Percentiles rank a stretch among this genome's conserved stretches.
These are phyloP conservation scores for Coenonympha arcania DNA, from an alignment of 2,888 invertebrate species.

Conservation along the genomic window DNA sequence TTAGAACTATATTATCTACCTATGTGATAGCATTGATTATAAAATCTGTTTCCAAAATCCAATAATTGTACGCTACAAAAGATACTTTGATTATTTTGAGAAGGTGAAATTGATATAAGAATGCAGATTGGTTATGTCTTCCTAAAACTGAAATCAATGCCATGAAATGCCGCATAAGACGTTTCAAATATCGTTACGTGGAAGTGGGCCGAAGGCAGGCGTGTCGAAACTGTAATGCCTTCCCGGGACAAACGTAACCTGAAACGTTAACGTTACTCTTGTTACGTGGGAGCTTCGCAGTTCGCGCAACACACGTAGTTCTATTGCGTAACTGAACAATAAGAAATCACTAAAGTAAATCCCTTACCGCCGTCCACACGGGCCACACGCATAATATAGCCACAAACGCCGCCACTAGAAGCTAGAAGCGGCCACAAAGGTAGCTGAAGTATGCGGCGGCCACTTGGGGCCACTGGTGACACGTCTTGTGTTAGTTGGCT, in stretches of 20 bases:
- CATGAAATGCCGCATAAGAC: conserved; percentile 27
- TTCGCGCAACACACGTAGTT: background rate
- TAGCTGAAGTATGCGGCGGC: too few relatives aligned
- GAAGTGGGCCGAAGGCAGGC: conserved; percentile 43
- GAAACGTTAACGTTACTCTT: conserved; percentile 44
- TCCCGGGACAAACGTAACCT: conserved; percentile 61
- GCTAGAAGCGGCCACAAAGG: too few relatives aligned
- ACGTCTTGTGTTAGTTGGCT: too few relatives aligned
- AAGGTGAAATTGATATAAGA: background rate
- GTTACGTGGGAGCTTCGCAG: conserved; percentile 36
- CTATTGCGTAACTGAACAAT: background rate
- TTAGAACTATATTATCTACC: too few relatives aligned
- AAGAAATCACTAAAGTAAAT: background rate
- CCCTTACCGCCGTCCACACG: too few relatives aligned
- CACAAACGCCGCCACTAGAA: too few relatives aligned
- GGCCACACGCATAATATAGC: too few relatives aligned
- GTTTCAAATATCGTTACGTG: conserved; percentile 57
- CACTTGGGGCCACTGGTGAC: too few relatives aligned
- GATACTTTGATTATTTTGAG: too few relatives aligned
- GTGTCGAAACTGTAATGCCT: conserved; percentile 60
- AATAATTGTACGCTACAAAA: too few relatives aligned
- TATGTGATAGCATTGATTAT: too few relatives aligned
- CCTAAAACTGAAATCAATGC: conserved; percentile 11
- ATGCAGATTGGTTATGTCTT: conserved; percentile 8
- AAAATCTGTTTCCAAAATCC: too few relatives aligned